These are phyloP conservation scores for Dicranocentrus wangi DNA, from an alignment of 2,888 invertebrate species.

Conservation along the genomic window DNA sequence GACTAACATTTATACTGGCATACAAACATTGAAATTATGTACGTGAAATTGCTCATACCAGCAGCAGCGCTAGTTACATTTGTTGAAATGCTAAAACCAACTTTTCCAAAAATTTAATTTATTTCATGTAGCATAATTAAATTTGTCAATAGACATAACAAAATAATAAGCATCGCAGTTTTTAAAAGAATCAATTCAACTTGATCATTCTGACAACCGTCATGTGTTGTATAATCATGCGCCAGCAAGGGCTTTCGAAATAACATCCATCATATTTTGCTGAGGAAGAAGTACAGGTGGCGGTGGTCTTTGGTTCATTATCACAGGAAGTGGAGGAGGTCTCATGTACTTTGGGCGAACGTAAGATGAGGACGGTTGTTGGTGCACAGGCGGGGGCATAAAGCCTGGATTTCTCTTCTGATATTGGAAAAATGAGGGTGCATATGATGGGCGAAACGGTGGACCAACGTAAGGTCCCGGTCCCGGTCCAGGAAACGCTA, in stretches of 20 bases:
- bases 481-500: slow-evolving; percentile 3
- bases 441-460: not conserved
- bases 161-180: too few species aligned
- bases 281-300: not conserved
- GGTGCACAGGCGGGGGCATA: not conserved
- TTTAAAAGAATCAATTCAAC: too few species aligned
- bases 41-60: too few species aligned
- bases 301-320: not conserved
- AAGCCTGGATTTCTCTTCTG: not conserved
- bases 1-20: too few species aligned
- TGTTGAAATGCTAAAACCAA: too few species aligned
- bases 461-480: slow-evolving; percentile 8
- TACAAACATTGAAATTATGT: too few species aligned
- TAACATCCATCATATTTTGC: slow-evolving; percentile 20
- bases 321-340: not conserved
- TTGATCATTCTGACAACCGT: too few species aligned
- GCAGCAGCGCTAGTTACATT: too few species aligned
- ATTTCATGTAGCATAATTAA: too few species aligned
- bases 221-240: too few species aligned
- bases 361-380: slow-evolving; percentile 5
- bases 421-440: not conserved
- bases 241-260: slow-evolving; percentile 32
- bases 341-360: not conserved
- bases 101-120: too few species aligned
- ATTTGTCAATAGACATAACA: too few species aligned